Percentiles rank a stretch among this genome's conserved stretches.
These are phyloP conservation scores for Danaus melanippus DNA, from an alignment of 1,140 invertebrate species.

Conservation along the genomic window DNA sequence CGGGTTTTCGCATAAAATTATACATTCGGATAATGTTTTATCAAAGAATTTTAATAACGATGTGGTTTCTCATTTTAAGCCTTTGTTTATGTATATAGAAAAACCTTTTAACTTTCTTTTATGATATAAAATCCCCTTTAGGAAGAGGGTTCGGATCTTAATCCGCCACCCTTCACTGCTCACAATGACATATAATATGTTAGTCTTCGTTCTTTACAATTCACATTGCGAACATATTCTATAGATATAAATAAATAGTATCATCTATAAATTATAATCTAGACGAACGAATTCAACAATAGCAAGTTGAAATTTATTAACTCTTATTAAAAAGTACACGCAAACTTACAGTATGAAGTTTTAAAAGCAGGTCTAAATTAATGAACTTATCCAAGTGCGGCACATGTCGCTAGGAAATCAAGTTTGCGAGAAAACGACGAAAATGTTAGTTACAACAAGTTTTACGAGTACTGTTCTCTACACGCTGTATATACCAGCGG, in stretches of 20 bases:
- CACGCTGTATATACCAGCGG: too few species aligned
- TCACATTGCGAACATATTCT: too few species aligned
- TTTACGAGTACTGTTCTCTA: background rate
- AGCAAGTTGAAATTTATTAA: constrained; percentile 14
- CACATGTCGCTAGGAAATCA: constrained; percentile 25
- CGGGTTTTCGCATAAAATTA: too few species aligned
- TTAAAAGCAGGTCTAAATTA: constrained; percentile 35
- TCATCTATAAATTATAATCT: too few species aligned
- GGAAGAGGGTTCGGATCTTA: background rate
- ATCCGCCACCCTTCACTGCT: background rate
- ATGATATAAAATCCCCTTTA: constrained; percentile 2
- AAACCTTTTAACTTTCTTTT: background rate
- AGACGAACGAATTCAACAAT: too few species aligned
- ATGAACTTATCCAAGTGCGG: constrained; percentile 31
- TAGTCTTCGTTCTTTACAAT: background rate
- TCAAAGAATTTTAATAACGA: too few species aligned
- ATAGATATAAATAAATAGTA: too few species aligned
- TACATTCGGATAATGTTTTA: too few species aligned
- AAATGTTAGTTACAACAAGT: too few species aligned
- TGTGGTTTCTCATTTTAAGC: too few species aligned
- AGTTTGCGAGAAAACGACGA: constrained; percentile 14
- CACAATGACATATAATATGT: background rate
- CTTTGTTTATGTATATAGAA: too few species aligned
- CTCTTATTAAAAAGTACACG: constrained; percentile 12
- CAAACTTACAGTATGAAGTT: constrained; percentile 22